phyloP scores from a whole-genome alignment of 2,797 vertebrate species.

The Hafferia zeledoni region DNA sequence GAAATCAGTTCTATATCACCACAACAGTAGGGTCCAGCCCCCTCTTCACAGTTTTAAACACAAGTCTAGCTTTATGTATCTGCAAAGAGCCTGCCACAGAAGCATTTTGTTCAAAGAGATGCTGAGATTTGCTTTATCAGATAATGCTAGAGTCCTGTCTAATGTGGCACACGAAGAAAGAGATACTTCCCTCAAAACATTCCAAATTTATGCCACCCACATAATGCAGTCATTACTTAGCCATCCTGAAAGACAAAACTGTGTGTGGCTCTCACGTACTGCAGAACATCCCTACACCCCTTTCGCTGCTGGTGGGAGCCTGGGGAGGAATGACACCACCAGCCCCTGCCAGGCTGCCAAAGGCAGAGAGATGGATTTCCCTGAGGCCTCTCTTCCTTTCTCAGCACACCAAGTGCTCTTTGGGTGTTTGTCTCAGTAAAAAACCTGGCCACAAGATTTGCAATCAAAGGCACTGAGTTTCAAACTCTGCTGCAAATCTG shows the following conservation, averaged over 20 bases:
- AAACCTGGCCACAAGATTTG: conserved; percentile 21
- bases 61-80: background rate
- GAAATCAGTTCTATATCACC: background rate
- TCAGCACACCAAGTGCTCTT: accelerated
- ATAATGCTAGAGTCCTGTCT: background rate
- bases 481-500: background rate
- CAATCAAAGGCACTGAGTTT: background rate
- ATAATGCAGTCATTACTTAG: background rate
- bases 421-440: background rate
- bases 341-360: background rate
- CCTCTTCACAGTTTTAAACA: background rate
- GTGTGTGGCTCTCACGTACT: accelerated
- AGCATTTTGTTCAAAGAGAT: conserved; percentile 2
- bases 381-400: background rate
- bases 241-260: background rate
- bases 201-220: background rate
- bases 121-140: conserved; percentile 18
- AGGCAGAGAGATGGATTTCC: background rate
- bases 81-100: background rate
- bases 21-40: background rate
- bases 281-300: background rate
- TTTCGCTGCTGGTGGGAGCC: background rate
- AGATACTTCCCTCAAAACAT: background rate
- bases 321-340: background rate
- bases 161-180: background rate